A percentile compares a stretch with the other conserved stretches of the same genome.
Conservation (phyloP, 2,797 vertebrate species). For the Hydrophis major region DNA sequence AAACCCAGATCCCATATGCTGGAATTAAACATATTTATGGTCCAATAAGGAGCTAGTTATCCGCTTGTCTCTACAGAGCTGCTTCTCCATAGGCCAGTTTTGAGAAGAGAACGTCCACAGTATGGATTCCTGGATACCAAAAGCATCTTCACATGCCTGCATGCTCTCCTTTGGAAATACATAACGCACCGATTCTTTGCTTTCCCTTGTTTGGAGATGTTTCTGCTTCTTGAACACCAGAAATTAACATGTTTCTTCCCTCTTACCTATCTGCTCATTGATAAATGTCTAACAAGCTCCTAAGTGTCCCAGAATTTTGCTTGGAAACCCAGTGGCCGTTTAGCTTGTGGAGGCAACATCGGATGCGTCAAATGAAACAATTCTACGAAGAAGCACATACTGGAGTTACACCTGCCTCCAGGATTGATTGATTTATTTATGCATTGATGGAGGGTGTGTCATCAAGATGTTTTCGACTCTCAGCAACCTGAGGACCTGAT, state of each 20-base stretch:
- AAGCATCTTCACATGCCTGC: background rate
- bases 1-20: background rate
- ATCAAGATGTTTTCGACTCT: background rate
- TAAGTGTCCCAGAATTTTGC: background rate
- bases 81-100: background rate
- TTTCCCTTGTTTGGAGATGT: background rate
- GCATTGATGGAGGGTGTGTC: background rate
- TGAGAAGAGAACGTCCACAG: background rate
- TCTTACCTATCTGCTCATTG: background rate
- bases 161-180: background rate
- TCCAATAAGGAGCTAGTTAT: background rate
- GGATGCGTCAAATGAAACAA: background rate
- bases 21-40: background rate
- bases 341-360: background rate
- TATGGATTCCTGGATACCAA: no score
- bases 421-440: background rate
- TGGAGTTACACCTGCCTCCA: background rate
- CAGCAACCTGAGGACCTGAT: background rate
- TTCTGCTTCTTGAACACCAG: background rate
- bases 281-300: background rate
- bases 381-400: background rate
- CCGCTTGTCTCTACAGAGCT: background rate
- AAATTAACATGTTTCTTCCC: background rate
- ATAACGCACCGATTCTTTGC: background rate
- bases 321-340: background rate